These are phyloP conservation scores for Monopterus albus DNA, from an alignment of 2,113 vertebrate species.

Conservation along the genomic window DNA sequence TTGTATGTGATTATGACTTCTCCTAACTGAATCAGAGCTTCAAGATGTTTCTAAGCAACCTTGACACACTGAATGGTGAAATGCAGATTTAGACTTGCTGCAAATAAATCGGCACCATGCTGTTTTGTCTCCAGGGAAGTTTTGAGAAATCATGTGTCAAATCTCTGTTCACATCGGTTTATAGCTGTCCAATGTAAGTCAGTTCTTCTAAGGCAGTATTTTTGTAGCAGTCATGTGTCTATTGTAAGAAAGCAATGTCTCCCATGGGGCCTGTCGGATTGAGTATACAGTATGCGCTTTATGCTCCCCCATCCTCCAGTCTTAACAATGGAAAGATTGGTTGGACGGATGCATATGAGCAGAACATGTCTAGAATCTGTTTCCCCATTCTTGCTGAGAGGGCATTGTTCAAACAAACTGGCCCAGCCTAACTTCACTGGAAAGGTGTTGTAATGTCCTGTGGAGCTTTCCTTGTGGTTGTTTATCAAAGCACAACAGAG, in stretches of 20 bases:
- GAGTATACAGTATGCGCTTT: slow-evolving; percentile 39
- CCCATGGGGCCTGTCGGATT: slow-evolving; percentile 54
- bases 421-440: slow-evolving; percentile 8
- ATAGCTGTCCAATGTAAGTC: slow-evolving; percentile 29
- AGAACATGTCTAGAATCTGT: slow-evolving; percentile 49
- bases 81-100: background rate
- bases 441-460: slow-evolving; percentile 45
- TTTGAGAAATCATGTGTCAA: slow-evolving; percentile 5
- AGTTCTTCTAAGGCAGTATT: slow-evolving; percentile 50
- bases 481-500: slow-evolving; percentile 32
- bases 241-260: slow-evolving; percentile 58
- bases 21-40: background rate
- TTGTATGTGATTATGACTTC: background rate
- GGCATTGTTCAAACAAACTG: slow-evolving; percentile 44
- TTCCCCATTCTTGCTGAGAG: slow-evolving; percentile 51
- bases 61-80: background rate
- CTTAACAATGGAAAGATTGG: slow-evolving; percentile 66
- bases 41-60: slow-evolving; percentile 16
- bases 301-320: slow-evolving; percentile 27
- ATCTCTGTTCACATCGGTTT: slow-evolving; percentile 22
- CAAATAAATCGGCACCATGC: background rate
- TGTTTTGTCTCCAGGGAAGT: slow-evolving; percentile 1
- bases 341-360: slow-evolving; percentile 52
- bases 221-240: slow-evolving; percentile 49
- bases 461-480: slow-evolving; percentile 19